Evolutionary conservation across 2,888 invertebrate genomes (phyloP).

Genomic region (Diabrotica balteata): DNA sequence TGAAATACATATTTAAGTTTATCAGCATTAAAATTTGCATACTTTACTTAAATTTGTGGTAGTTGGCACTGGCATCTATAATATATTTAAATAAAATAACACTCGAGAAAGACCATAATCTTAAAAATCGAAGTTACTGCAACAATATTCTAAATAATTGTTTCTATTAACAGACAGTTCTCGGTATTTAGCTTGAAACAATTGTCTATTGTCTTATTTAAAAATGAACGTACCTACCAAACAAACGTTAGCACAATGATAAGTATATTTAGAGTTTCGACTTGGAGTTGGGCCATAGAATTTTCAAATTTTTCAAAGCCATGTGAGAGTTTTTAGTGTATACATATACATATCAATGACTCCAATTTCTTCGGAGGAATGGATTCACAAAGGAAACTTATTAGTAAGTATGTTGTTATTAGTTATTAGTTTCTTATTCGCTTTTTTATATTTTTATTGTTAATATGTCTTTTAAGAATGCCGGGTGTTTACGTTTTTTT

Average conservation of each 20-base stretch:
- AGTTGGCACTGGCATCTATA: no score
- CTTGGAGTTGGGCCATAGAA: slow-evolving; percentile 38
- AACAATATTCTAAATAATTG: no score
- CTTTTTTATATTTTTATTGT: no score
- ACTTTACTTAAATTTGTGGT: no score
- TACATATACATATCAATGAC: slow-evolving; percentile 32
- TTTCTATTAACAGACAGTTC: not conserved
- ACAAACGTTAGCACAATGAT: slow-evolving; percentile 12
- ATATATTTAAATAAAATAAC: no score
- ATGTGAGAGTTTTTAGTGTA: slow-evolving; percentile 31
- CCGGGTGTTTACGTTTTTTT: no score
- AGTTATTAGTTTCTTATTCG: no score
- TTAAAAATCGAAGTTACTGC: no score
- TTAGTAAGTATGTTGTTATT: slow-evolving; percentile 12
- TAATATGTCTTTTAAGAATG: no score
- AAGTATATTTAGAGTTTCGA: slow-evolving; percentile 34
- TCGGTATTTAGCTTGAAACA: not conserved
- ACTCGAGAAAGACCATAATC: no score
- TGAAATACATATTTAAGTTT: no score
- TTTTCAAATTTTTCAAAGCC: slow-evolving; percentile 31
- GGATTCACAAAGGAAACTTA: slow-evolving; percentile 23
- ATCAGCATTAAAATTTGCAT: no score
- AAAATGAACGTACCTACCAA: slow-evolving; percentile 22
- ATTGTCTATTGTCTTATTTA: slow-evolving; percentile 22
- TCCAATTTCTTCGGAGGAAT: slow-evolving; percentile 28